Evolutionary conservation across 2,797 vertebrate species (phyloP), one percentile per base, ranked within the genome.

Genomic region (Chelon auratus): DNA sequence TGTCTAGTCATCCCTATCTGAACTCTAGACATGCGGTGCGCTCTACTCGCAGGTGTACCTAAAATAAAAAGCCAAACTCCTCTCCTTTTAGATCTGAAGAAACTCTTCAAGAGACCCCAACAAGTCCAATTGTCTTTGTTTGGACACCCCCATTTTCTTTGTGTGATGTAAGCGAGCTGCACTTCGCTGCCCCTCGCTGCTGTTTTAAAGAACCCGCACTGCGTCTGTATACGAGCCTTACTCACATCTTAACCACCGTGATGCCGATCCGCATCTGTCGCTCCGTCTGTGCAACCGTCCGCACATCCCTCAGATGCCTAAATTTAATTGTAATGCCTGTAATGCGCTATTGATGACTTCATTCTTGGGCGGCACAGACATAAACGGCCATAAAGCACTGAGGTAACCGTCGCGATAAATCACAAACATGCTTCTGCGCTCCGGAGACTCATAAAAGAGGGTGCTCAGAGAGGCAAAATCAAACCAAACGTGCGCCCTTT

Each of bases 381-480:
- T 50, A 75, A 83, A 69, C 72, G 73, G 56, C 64, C 56, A 55
- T 77, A 84, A 86, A 81, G 68, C 72, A 75, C 62, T 0, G 63
- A 81, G 61, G 67, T 51, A 65, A 57, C 70, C 51, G n/a, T 72
- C 47, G 42, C 14, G 53, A 59, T 80, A 75, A 68, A 77, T 81
- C 68, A 66, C 55, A 66, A 78, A 80, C 73, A 75, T 62, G 66
- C 77, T 78, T 77, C 10, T 14, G 50, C 52, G 59, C 76, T 48
- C 59, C 4, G 22, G 78, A 77, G 82, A 75, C 61, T 52, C 61
- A 11, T 70, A 62, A 80, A 58, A 55, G 40, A 65, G 60, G 58
- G 36, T 11, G 39, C 67, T 73, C 20, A 2, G 74, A 62, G 63
- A 81, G 30, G 45, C n/a, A n/a, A 68, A 82, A 71, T 77, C 72